Percentiles rank a stretch among this genome's conserved stretches.
Conservation (phyloP, 64 coral and sea anemone genomes). For the Astreopora myriophthalma region DNA sequence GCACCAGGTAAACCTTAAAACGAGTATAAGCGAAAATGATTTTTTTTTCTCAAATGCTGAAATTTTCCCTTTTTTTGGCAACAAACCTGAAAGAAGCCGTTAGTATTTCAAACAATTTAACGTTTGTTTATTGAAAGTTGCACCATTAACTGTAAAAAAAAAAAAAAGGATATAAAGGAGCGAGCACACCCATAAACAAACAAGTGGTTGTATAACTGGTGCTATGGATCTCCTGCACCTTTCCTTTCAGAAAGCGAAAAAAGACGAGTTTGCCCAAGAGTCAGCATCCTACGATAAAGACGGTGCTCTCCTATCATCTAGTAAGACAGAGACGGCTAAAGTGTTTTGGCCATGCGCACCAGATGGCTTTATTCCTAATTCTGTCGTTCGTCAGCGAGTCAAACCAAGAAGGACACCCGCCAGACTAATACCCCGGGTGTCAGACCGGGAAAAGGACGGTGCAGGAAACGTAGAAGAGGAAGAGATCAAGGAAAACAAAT, state of each 20-base stretch:
- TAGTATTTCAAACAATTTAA: no score
- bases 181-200: not conserved
- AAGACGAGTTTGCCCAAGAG: not conserved
- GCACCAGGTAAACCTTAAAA: no score
- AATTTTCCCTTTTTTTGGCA: no score
- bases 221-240: not conserved
- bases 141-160: not conserved
- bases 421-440: conserved; percentile 58
- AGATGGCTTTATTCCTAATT: conserved; percentile 90
- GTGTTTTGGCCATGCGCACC: conserved; percentile 92
- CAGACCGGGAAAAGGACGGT: not conserved
- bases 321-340: not conserved
- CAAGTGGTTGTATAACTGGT: not conserved
- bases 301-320: no score
- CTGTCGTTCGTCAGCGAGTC: conserved; percentile 67
- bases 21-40: no score
- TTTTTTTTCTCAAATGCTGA: no score
- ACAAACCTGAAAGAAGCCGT: no score
- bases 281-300: not conserved
- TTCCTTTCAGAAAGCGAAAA: not conserved
- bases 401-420: conserved; percentile 11
- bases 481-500: not conserved
- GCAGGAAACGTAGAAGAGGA: conserved; percentile 14
- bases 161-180: not conserved
- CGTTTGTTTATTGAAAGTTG: not conserved